Conservation (phyloP, 2,888 invertebrate genomes). For the Hypselothyrea guttata region DNA sequence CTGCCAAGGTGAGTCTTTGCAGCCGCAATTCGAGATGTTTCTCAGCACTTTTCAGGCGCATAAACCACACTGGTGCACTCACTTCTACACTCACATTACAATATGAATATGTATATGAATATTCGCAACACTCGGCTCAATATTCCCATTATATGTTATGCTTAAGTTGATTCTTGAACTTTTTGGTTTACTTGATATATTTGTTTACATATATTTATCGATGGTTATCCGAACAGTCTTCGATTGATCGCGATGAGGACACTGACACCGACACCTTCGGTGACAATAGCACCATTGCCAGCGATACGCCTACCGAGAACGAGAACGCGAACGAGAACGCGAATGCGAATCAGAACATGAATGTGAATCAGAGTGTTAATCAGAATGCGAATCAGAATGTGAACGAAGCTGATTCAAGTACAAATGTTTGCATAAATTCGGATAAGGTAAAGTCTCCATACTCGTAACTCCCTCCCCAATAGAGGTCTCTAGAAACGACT, state of each 20-base stretch:
- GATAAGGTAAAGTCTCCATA: slow-evolving; percentile 60
- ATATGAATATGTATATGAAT: slow-evolving; percentile 9
- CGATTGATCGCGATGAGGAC: slow-evolving; percentile 63
- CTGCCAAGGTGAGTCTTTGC: slow-evolving; percentile 81
- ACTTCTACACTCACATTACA: slow-evolving; percentile 6
- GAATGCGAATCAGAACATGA: slow-evolving; percentile 9
- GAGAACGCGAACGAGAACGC: slow-evolving; percentile 11
- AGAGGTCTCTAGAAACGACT: slow-evolving; percentile 1
- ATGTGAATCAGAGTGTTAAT: too few species aligned
- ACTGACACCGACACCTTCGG: slow-evolving; percentile 60
- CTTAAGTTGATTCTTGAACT: slow-evolving; percentile 31
- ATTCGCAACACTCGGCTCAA: too few species aligned
- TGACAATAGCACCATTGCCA: slow-evolving; percentile 66
- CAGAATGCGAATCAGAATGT: not conserved
- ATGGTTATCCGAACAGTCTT: slow-evolving; percentile 50
- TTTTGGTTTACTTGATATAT: slow-evolving; percentile 40
- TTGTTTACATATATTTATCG: not conserved
- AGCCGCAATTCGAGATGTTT: not conserved
- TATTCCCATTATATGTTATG: not conserved
- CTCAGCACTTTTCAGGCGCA: slow-evolving; percentile 25
- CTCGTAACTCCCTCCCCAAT: not conserved
- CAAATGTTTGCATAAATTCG: slow-evolving; percentile 21
- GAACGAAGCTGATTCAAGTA: slow-evolving; percentile 40
- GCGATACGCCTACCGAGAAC: slow-evolving; percentile 68
- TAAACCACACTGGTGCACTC: slow-evolving; percentile 19